Evolutionary conservation across 2,888 invertebrate species (phyloP), one percentile per base, ranked within the genome.

Genomic region (Xanthia icteritia): DNA sequence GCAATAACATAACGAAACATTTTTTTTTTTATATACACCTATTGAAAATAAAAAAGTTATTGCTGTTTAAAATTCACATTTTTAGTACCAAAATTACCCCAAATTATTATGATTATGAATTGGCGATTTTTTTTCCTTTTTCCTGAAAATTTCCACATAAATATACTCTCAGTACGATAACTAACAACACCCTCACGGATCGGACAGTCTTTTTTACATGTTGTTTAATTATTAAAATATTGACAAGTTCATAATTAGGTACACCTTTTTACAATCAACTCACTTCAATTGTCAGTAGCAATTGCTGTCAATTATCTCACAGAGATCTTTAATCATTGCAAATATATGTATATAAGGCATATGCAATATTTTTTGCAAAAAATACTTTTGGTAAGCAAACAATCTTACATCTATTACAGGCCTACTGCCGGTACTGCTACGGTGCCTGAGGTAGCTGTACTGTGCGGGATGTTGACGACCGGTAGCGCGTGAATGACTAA

Each of bases 221-320:
- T 31, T 31, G 31, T 31, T 31, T 31, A 31, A 31, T 31, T 31
- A 31, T 31, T 31, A 31, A 56, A 56, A 27, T 5, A 56, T 56
- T n/a, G 13, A 56, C 27, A 31, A 31, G 31, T 64, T 39, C n/a
- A 17, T 42, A 20, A 58, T 67, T 39, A 56, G n/a, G 17, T 17
- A 17, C 54, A n/a, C 5, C n/a, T 17, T 64, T 65, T 36, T 20
- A 64, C 48, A 48, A 72, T 72, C 36, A 74, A 61, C 17, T 45
- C 42, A 9, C 51, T 31, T 39, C 17, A 61, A 61, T 73, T 74
- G 27, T 23, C 60, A 51, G 51, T 42, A 39, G 51, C 23, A n/a
- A n/a, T 58, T 58, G 54, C 39, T 42, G 39, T 31, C 27, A 39
- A 23, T 39, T 39, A 69, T 23, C 39, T 54, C 27, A 58, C 31